phyloP scores from a whole-genome alignment of 2,888 invertebrate species.

The Melieria crassipennis region DNA sequence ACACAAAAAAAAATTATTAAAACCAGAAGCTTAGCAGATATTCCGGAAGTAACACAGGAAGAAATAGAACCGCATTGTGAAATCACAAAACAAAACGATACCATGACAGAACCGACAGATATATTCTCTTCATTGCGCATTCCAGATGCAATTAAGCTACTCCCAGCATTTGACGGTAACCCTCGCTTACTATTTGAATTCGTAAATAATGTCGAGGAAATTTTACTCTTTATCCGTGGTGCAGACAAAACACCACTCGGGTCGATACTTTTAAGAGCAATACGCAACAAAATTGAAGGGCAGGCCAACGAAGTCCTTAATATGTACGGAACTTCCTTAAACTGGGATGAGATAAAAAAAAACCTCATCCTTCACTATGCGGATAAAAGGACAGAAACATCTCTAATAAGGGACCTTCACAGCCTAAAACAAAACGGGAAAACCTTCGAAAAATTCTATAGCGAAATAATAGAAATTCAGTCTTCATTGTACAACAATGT shows the following conservation, averaged over 20 bases:
- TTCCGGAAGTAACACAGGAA: not conserved
- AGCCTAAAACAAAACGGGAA: conserved; percentile 31
- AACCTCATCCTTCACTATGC: conserved; percentile 41
- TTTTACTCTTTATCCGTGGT: conserved; percentile 23
- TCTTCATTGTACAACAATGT: not conserved
- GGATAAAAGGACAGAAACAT: conserved; percentile 41
- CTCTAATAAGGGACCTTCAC: conserved; percentile 40
- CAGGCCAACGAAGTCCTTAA: conserved; percentile 40
- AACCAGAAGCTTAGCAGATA: not conserved
- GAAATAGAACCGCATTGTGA: too few species aligned
- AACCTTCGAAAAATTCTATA: not conserved
- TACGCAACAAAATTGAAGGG: conserved; percentile 41
- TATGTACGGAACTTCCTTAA: conserved; percentile 17
- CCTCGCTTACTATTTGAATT: not conserved
- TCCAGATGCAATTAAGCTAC: not conserved
- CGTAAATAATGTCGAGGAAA: conserved; percentile 38
- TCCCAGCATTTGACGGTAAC: not conserved
- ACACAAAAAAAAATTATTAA: not conserved
- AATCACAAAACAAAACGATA: too few species aligned
- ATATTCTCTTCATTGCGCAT: not conserved
- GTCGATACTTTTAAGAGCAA: conserved; percentile 34
- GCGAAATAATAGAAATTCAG: not conserved
- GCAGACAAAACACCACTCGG: conserved; percentile 34
- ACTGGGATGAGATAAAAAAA: conserved; percentile 40
- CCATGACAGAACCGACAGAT: too few species aligned